These are phyloP conservation scores for Procambarus virginalis DNA, from an alignment of 1,140 invertebrate species.

Conservation along the genomic window DNA sequence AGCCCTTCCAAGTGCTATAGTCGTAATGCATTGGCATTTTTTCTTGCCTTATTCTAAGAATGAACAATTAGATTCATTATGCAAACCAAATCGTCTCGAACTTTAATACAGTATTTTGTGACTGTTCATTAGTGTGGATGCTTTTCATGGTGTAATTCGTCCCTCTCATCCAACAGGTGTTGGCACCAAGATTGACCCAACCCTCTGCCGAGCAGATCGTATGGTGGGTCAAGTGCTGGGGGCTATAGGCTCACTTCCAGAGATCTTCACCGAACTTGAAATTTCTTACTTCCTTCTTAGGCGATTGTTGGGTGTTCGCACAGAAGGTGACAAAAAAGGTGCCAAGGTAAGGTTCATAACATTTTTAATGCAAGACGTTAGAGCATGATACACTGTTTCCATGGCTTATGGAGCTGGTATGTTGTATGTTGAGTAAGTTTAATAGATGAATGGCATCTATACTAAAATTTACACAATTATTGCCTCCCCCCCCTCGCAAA, in stretches of 20 bases:
- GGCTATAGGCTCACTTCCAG: slow-evolving; percentile 95
- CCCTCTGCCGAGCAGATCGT: slow-evolving; percentile 96
- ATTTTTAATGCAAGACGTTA: not conserved
- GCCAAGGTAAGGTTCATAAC: slow-evolving; percentile 84
- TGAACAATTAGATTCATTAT: no score
- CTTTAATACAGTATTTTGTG: not conserved
- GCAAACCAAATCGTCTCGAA: no score
- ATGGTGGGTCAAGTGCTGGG: slow-evolving; percentile 98
- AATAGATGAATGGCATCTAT: no score
- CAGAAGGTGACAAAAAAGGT: slow-evolving; percentile 98
- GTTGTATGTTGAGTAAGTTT: no score
- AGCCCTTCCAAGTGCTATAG: no score
- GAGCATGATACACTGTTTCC: no score
- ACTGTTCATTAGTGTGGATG: not conserved
- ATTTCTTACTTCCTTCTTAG: slow-evolving; percentile 98
- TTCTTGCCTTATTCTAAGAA: no score
- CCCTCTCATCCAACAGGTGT: slow-evolving; percentile 81
- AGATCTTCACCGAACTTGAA: slow-evolving; percentile 98
- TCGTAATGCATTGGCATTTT: no score
- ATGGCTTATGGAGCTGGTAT: no score
- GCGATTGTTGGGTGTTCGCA: slow-evolving; percentile 95
- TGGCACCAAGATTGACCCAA: slow-evolving; percentile 99
- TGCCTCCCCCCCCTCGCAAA: no score
- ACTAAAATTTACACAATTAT: no score
- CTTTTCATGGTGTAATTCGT: not conserved